phyloP scores from a whole-genome alignment of 2,888 invertebrate genomes.

The Habroteleia sp. region DNA sequence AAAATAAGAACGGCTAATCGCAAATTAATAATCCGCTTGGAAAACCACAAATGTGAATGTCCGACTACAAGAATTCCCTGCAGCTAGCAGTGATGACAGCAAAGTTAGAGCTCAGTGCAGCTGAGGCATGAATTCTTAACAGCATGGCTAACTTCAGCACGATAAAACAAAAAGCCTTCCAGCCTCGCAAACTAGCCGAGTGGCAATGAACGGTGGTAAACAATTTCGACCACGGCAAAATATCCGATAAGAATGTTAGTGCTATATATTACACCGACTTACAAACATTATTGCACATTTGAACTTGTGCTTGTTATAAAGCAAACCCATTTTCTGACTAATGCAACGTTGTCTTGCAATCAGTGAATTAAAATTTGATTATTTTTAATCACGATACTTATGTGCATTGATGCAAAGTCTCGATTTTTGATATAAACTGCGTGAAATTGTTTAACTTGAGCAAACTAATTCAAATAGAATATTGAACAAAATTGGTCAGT shows the following conservation, averaged over 20 bases:
- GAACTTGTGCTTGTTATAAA: too few relatives aligned
- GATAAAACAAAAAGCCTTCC: slow-evolving; percentile 27
- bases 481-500: slow-evolving; percentile 48
- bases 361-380: slow-evolving; percentile 11
- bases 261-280: too few relatives aligned
- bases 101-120: slow-evolving; percentile 66
- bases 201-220: too few relatives aligned
- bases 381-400: not conserved
- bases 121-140: slow-evolving; percentile 76
- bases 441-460: slow-evolving; percentile 27
- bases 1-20: slow-evolving; percentile 42
- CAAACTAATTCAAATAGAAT: slow-evolving; percentile 33
- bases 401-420: slow-evolving; percentile 24
- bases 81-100: slow-evolving; percentile 27
- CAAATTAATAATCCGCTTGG: slow-evolving; percentile 40
- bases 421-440: slow-evolving; percentile 33
- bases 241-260: too few relatives aligned
- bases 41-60: slow-evolving; percentile 40
- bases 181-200: not conserved
- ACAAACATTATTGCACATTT: too few relatives aligned
- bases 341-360: slow-evolving; percentile 17
- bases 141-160: slow-evolving; percentile 1
- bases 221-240: too few relatives aligned
- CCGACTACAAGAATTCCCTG: slow-evolving; percentile 42
- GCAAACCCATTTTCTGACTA: not conserved